phyloP scores from a whole-genome alignment of 1,140 invertebrate genomes.

The Meteorus sp. region DNA sequence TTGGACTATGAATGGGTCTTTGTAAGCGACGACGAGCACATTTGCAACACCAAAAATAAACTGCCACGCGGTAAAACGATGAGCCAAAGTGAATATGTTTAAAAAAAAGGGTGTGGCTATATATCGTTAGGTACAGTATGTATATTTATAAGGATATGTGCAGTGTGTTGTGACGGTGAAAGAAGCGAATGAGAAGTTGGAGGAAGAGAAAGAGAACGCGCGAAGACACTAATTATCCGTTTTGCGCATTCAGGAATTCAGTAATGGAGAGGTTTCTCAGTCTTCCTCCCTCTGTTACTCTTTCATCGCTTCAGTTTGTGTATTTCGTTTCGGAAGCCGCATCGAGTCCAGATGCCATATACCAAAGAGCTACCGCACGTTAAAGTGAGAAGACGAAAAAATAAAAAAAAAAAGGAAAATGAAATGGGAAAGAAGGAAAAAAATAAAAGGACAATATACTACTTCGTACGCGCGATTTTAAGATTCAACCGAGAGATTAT shows the following conservation, averaged over 20 bases:
- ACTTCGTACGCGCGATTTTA: neutral
- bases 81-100: constrained; percentile 18
- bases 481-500: constrained; percentile 18
- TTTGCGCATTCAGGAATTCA: constrained; percentile 28
- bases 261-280: constrained; percentile 30
- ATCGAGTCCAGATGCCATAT: constrained; percentile 1
- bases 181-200: neutral
- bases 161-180: no score
- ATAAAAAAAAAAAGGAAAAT: no score
- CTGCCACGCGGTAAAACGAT: constrained; percentile 16
- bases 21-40: constrained; percentile 31
- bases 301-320: neutral
- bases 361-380: neutral
- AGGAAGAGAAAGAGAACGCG: neutral
- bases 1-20: constrained; percentile 39
- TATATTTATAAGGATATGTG: no score
- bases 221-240: constrained; percentile 32
- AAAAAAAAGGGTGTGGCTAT: no score
- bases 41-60: constrained; percentile 38
- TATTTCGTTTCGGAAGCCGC: constrained; percentile 18
- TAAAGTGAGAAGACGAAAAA: no score
- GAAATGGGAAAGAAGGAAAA: no score
- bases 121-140: no score
- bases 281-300: constrained; percentile 1
- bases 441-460: no score